A percentile compares a stretch with the other conserved stretches of the same genome.
Evolutionary conservation across 2,888 invertebrate genomes (phyloP).

Genomic region (Archips xylosteana): DNA sequence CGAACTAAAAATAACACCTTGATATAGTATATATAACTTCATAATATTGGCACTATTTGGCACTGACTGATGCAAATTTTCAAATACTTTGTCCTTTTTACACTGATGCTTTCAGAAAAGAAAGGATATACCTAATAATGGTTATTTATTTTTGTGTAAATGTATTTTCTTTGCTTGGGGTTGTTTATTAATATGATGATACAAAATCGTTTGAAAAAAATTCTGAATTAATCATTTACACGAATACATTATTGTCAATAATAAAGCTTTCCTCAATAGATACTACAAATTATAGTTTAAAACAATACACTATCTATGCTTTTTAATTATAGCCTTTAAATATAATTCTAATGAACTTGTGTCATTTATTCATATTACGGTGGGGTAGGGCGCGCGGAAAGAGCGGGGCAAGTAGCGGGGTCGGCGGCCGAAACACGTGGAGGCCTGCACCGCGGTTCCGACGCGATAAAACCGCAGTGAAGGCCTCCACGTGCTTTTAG

Average conservation of each 20-base stretch:
- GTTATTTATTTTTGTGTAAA: no score
- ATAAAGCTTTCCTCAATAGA: background rate
- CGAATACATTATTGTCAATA: background rate
- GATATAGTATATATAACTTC: background rate
- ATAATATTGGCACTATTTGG: background rate
- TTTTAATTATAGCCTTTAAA: background rate
- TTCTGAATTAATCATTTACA: no score
- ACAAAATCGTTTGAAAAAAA: no score
- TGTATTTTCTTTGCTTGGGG: no score
- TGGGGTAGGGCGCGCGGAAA: conserved; percentile 59
- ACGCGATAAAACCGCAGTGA: conserved; percentile 74
- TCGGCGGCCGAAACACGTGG: conserved; percentile 81
- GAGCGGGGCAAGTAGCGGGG: conserved; percentile 66
- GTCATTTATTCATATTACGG: conserved; percentile 43
- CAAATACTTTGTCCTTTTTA: background rate
- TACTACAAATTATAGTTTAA: no score
- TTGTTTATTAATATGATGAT: no score
- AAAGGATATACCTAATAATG: no score
- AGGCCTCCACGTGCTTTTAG: conserved; percentile 79
- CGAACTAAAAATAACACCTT: no score
- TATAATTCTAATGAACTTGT: conserved; percentile 40
- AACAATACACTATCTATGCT: background rate
- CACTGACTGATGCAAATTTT: background rate
- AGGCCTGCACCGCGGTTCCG: conserved; percentile 79
- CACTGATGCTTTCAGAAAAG: no score